Base-by-base conservation (phyloP, 23 tunicate genomes). In the Diplosoma virens region DNA sequence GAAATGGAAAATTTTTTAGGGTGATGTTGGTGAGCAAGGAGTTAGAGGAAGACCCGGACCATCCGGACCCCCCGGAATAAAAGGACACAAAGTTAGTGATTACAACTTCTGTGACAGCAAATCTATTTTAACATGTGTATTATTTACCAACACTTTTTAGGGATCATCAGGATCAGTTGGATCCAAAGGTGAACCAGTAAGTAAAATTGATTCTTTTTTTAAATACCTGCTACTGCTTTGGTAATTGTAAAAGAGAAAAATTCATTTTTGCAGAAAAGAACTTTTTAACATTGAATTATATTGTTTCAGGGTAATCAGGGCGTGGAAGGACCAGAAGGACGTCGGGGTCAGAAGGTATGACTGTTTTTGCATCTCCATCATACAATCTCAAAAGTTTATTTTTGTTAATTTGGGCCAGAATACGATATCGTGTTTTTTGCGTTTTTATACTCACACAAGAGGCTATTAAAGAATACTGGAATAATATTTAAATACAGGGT, bases 21-120 rank as follows among this genome's bases (percentile, higher is more conserved):
- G 96, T 18, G 75, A 82, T n/a, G 50, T 33, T 0, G 96, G 96
- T 0, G 87, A 82, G 11, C 81, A 50, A 47, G 96, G 96, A 32
- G 54, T 78, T 0, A 88, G 78, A 27, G 96, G 96, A 23, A 67
- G 37, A 64, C 88, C 87, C 0, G 96, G 96, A 17, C 84, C 77
- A 58, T 33, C 79, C 30, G 96, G 96, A 23, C 56, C 77, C 28
- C 96, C 88, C 0, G 96, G 96, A 61, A 25, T 59, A 34, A 89
- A 89, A 82, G 96, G 96, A 46, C 96, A 89, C 84, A 89, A 82
- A 67, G 96, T 89, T 68, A 30, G 47, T n/a, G 30, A 29, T 59
- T 16, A 45, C 16, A 16, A 11, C 16, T 41, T 41, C 14, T 7
- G 50, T 9, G 9, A 41, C 14, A 7, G 9, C 14, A 7, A 7